Evolutionary conservation across 1,140 invertebrate species (phyloP).

Genomic region (Oedothorax gibbosus): DNA sequence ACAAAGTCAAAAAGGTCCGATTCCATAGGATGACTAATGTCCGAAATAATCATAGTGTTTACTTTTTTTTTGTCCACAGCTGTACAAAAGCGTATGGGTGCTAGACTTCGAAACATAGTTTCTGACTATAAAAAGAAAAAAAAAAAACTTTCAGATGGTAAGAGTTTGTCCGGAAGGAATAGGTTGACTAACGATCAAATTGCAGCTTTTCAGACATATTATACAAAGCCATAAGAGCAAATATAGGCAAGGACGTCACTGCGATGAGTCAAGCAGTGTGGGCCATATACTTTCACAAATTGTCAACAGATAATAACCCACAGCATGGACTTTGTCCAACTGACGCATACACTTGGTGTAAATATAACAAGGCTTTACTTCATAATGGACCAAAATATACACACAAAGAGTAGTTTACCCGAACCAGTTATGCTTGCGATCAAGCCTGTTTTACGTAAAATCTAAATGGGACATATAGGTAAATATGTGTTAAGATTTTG

Average conservation of each 20-base stretch:
- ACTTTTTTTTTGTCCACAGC: too few species aligned
- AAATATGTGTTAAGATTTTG: too few species aligned
- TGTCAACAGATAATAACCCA: not conserved
- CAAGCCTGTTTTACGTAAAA: too few species aligned
- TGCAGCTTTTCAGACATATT: conserved; percentile 16
- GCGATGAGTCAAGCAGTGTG: not conserved
- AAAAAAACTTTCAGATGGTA: not conserved
- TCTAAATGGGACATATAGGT: too few species aligned
- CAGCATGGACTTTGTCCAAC: conserved; percentile 24
- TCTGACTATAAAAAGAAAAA: not conserved
- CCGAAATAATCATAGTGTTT: too few species aligned
- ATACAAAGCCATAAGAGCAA: conserved; percentile 18
- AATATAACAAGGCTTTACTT: not conserved
- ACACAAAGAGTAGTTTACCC: too few species aligned
- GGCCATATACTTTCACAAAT: conserved; percentile 12
- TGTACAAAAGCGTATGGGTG: too few species aligned
- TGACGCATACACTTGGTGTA: not conserved
- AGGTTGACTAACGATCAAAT: conserved; percentile 26
- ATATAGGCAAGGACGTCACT: not conserved
- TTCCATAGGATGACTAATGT: too few species aligned
- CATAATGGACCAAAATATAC: too few species aligned
- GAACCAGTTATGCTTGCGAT: too few species aligned
- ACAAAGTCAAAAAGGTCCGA: too few species aligned
- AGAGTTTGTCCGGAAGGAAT: not conserved
- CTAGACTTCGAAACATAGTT: not conserved